Evolutionary conservation across 1,140 invertebrate species (phyloP).

Genomic region (Rhyacophila brunnea): DNA sequence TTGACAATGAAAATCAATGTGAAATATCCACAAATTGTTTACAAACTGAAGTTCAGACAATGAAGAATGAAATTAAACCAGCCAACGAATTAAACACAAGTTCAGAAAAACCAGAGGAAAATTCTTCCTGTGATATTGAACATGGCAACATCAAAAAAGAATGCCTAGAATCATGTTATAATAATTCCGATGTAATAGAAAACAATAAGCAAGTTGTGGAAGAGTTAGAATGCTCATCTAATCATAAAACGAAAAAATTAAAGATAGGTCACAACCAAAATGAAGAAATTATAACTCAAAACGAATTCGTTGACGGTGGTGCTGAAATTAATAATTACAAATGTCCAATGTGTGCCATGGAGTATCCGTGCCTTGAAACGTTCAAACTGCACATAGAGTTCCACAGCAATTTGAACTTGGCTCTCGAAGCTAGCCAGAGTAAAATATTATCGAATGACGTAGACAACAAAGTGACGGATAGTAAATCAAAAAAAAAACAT

Average conservation of each 20-base stretch:
- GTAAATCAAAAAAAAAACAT: constrained; percentile 7
- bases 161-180: neutral
- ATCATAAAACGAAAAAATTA: neutral
- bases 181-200: neutral
- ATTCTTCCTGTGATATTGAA: no score
- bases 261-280: neutral
- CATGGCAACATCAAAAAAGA: no score
- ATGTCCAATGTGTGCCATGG: neutral
- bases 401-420: neutral
- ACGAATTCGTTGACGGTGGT: neutral
- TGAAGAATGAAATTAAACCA: no score
- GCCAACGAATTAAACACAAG: no score
- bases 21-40: no score
- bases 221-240: neutral
- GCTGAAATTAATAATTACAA: neutral
- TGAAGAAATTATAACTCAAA: neutral
- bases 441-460: neutral
- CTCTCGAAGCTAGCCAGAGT: no score
- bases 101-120: no score
- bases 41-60: no score
- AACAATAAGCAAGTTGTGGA: neutral
- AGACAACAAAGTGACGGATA: neutral
- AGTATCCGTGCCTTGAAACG: neutral
- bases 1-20: no score
- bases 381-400: neutral